Percentiles rank a stretch among this genome's conserved stretches.
Evolutionary conservation across 2,797 vertebrate genomes (phyloP).

Genomic region (Hyperoplus lanceolatus): DNA sequence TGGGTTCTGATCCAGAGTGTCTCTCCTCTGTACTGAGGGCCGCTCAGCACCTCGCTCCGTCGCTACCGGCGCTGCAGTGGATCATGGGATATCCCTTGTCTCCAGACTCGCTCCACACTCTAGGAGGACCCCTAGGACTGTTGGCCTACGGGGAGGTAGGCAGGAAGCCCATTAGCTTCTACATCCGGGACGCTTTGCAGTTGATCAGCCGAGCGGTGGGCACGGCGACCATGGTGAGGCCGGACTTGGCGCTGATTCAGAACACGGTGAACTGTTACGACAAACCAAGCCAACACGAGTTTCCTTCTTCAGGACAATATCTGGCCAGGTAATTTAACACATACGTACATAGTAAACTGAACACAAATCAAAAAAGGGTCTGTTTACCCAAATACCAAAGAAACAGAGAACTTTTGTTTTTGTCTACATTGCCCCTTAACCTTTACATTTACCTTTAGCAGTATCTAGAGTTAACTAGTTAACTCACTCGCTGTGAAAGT

Average conservation of each 20-base stretch:
- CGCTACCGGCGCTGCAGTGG: conserved; percentile 88
- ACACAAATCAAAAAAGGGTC: neutral
- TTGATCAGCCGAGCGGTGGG: conserved; percentile 87
- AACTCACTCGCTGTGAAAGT: neutral
- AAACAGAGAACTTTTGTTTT: neutral
- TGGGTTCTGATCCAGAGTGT: conserved; percentile 87
- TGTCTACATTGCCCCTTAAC: neutral
- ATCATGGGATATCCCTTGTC: conserved; percentile 91
- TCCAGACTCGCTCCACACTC: conserved; percentile 86
- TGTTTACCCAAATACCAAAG: neutral
- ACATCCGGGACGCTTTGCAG: conserved; percentile 89
- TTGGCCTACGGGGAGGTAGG: conserved; percentile 92
- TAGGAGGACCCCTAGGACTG: conserved; percentile 90
- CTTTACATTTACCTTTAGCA: neutral
- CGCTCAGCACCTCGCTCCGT: conserved; percentile 79
- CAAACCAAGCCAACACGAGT: conserved; percentile 62
- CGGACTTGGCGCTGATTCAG: conserved; percentile 85
- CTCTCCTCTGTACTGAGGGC: conserved; percentile 84
- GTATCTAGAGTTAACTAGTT: neutral
- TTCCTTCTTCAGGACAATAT: conserved; percentile 86
- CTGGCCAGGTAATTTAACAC: conserved; percentile 86
- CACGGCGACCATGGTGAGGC: conserved; percentile 78
- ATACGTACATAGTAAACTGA: neutral
- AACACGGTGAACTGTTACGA: conserved; percentile 86
- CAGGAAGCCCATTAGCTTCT: conserved; percentile 90